Percentiles rank a stretch among this genome's conserved stretches.
These are phyloP conservation scores for Pherbina coryleti DNA, from an alignment of 2,888 invertebrate species.

Conservation along the genomic window DNA sequence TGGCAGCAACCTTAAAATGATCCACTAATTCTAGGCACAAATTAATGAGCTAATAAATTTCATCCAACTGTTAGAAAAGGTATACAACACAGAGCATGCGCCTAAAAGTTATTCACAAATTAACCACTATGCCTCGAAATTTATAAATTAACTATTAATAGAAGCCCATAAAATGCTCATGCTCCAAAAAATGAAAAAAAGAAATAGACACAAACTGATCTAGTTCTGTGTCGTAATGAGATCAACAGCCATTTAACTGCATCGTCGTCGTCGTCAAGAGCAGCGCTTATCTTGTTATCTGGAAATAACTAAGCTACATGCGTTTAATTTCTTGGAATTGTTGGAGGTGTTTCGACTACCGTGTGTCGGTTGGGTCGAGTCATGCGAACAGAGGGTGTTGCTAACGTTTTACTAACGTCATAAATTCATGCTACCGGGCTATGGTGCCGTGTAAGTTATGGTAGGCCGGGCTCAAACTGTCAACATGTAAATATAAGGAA, in stretches of 20 bases:
- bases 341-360: conserved; percentile 36
- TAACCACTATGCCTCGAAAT: not conserved
- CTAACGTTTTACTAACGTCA: conserved; percentile 12
- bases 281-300: conserved; percentile 29
- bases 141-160: not conserved
- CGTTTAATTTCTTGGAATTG: conserved; percentile 33
- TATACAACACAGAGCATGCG: conserved; percentile 12
- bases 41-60: conserved; percentile 33
- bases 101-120: not conserved
- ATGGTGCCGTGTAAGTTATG: not conserved
- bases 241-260: conserved; percentile 2
- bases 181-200: too few species aligned
- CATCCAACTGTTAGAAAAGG: not conserved
- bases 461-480: conserved; percentile 11
- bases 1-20: conserved; percentile 21
- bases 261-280: conserved; percentile 15
- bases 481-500: not conserved
- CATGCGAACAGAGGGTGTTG: conserved; percentile 25
- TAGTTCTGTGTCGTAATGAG: conserved; percentile 5
- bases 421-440: conserved; percentile 25
- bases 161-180: too few species aligned
- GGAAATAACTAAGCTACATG: conserved; percentile 18
- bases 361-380: conserved; percentile 9
- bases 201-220: not conserved
- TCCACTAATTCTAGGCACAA: conserved; percentile 28